These are phyloP conservation scores for Hipposideros armiger DNA, from an alignment of 2,113 vertebrate genomes.

Conservation along the genomic window DNA sequence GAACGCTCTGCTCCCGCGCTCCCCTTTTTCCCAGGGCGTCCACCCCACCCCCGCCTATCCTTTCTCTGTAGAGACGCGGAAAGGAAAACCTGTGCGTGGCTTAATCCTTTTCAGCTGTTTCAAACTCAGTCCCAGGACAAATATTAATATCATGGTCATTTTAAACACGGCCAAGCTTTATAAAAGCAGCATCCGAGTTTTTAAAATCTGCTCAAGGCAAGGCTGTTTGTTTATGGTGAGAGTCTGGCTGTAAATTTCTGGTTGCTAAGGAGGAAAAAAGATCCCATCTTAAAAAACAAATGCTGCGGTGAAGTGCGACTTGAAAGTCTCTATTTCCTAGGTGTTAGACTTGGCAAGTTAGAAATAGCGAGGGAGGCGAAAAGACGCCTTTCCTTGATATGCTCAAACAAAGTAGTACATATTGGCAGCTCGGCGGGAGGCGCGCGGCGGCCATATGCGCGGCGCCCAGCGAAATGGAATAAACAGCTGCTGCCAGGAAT, in stretches of 20 bases:
- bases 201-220: constrained; percentile 66
- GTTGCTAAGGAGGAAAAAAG: constrained; percentile 71
- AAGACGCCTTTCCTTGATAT: constrained; percentile 65
- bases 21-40: constrained; percentile 64
- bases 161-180: constrained; percentile 77
- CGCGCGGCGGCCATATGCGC: constrained; percentile 75
- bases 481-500: constrained; percentile 87
- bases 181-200: constrained; percentile 60
- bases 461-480: constrained; percentile 76
- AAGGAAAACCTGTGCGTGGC: constrained; percentile 63
- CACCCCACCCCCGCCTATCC: constrained; percentile 2
- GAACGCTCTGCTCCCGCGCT: constrained; percentile 2
- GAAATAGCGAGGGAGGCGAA: constrained; percentile 64
- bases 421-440: constrained; percentile 83
- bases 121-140: constrained; percentile 71
- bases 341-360: constrained; percentile 84
- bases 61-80: constrained; percentile 52
- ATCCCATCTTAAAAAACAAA: constrained; percentile 56
- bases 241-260: constrained; percentile 64
- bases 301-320: constrained; percentile 54
- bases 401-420: constrained; percentile 80
- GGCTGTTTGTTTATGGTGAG: constrained; percentile 47
- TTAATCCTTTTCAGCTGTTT: constrained; percentile 80
- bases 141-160: constrained; percentile 82
- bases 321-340: constrained; percentile 77